These are phyloP conservation scores for Equus przewalskii DNA, from an alignment of 2,113 vertebrate genomes.

Conservation along the genomic window DNA sequence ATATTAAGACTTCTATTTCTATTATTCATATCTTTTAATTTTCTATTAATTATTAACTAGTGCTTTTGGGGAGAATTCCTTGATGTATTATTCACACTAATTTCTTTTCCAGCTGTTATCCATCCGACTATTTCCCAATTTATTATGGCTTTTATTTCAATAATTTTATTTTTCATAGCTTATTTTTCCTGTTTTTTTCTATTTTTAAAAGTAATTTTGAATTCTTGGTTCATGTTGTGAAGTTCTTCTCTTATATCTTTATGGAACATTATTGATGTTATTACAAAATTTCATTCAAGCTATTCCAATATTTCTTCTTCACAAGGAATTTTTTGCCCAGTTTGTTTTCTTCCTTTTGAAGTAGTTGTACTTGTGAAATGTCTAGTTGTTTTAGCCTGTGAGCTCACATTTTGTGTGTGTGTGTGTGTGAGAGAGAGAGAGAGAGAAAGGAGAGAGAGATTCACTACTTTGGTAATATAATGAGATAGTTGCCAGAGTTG, in stretches of 20 bases:
- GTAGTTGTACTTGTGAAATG: not conserved
- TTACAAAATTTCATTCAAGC: not conserved
- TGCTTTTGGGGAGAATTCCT: not conserved
- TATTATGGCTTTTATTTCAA: not conserved
- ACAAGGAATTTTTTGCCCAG: not conserved
- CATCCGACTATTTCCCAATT: not conserved
- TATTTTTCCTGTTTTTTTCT: not conserved
- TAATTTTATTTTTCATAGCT: not conserved
- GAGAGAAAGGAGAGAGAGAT: not conserved
- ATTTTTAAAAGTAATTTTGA: not conserved
- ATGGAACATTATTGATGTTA: not conserved
- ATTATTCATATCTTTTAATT: not conserved
- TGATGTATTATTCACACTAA: not conserved
- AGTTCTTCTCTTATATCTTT: not conserved
- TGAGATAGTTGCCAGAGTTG: not conserved
- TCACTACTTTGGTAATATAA: not conserved
- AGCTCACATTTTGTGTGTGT: not conserved
- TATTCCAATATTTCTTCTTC: not conserved
- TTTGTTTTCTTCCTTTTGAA: not conserved
- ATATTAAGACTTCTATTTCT: not conserved
- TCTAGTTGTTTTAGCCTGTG: not conserved
- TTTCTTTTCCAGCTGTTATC: not conserved
- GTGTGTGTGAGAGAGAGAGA: not conserved
- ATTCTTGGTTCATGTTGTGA: not conserved
- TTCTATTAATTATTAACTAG: not conserved